Base-by-base conservation (phyloP, 2,797 vertebrate species). In the Gephyroberyx darwinii region DNA sequence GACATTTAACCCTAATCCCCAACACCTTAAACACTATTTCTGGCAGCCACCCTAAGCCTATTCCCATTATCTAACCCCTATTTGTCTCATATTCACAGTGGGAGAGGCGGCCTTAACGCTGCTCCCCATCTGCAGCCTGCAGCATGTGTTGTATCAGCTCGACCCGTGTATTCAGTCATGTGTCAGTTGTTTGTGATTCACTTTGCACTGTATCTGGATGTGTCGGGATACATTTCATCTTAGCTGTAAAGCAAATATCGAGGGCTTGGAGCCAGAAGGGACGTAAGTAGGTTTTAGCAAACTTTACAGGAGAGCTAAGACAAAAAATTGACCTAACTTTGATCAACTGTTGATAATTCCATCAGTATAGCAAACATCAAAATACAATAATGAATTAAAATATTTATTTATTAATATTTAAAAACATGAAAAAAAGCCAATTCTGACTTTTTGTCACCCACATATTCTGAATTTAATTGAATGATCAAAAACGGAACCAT, bases 1-100 rank as follows among this genome's bases (percentile, higher is more conserved):
- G 91, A 91, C 91, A 86, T 91, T 90, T 91, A 92, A 90, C 90
- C 89, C 87, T 89, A 92, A 93, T 93, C 91, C 83, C 81, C 70
- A 69, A 74, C 74, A 89, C 91, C 76, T 87, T 89, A 88, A 90
- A 84, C 71, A 59, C 89, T 88, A 87, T 92, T 92, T 90, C 75
- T 89, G 87, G 85, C 85, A 8, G 62, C 77, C 31, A 80, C 75
- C 74, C 77, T 86, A 77, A 90, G 82, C 86, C 85, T 82, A 84
- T 90, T 92, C 80, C 84, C 69, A 70, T 82, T 65, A 71, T 84
- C 75, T 61, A 74, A 63, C 82, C 64, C 20, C 10, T 65, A 80
- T 71, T 79, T 77, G 84, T 67, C 72, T 87, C 80, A 62, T 76
- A 58, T 68, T 55, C 50, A n/a, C 59, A 30, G 59, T 35, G 12